Base-by-base conservation (phyloP, 2,888 invertebrate genomes). In the Heliconius charithonia region DNA sequence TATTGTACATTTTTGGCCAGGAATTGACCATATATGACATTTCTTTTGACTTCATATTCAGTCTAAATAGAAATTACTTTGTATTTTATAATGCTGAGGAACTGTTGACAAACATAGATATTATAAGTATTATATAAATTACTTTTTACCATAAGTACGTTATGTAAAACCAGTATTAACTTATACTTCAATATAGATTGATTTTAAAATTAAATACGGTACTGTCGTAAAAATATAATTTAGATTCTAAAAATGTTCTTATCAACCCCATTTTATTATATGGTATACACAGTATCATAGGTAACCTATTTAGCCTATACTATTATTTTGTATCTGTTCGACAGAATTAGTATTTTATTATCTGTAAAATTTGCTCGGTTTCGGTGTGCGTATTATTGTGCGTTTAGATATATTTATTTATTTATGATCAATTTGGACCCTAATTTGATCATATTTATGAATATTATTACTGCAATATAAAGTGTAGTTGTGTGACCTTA, bases 381-480 rank as follows among this genome's bases (percentile, higher is more conserved):
- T 71, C 71, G 79, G 77, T 77, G 79, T 80, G 74, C 77, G 79
- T 74, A 77, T 74, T 80, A 77, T 80, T 79, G 73, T 77, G 65
- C 63, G 73, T 75, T 75, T 70, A 63, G n/a, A 16, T 63, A 27
- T 59, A 74, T 74, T 67, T 78, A 62, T 74, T 78, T 59, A 41
- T 69, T 37, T 74, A 62, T 25, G 16, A 41, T 45, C 63, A n/a
- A 45, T 27, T 74, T 63, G 41, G 74, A 63, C 45, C 25, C 3
- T 12, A n/a, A 65, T 29, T 65, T 74, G 13, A 19, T 27, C n/a
- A 65, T 22, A 45, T 65, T 65, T 41, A 63, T 25, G 41, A 74
- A 65, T 74, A 63, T 37, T 22, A 22, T 27, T 41, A 27, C n/a
- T 27, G 10, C 22, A 22, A 25, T 45, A 41, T 27, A 19, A 19